These are phyloP conservation scores for Apamea crenata DNA, from an alignment of 2,888 invertebrate genomes.

Conservation along the genomic window DNA sequence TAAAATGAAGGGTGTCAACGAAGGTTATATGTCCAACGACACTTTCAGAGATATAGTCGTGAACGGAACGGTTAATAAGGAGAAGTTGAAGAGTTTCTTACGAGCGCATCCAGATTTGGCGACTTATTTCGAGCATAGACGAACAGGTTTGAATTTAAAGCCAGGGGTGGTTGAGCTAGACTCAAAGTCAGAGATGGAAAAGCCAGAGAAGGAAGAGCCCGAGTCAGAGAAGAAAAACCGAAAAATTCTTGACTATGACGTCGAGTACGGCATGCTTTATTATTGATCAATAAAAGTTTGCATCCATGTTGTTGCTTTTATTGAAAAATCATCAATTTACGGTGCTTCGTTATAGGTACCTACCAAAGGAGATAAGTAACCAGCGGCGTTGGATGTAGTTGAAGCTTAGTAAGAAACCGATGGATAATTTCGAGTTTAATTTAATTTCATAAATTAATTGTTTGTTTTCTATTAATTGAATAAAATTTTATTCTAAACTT, in stretches of 20 bases:
- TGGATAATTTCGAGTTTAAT: no score
- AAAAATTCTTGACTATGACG: constrained; percentile 74
- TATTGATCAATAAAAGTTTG: constrained; percentile 73
- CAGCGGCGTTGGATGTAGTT: not conserved
- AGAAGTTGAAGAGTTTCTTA: constrained; percentile 73
- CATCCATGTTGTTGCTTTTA: not conserved
- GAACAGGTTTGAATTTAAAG: constrained; percentile 17
- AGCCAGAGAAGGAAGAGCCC: not conserved
- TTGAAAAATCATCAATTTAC: not conserved
- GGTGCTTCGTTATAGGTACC: not conserved
- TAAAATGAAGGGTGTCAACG: constrained; percentile 75
- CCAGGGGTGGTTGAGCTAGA: not conserved
- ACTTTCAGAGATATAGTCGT: constrained; percentile 81
- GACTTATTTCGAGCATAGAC: constrained; percentile 50
- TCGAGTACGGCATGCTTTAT: constrained; percentile 83
- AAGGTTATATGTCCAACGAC: constrained; percentile 74
- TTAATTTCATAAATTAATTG: no score
- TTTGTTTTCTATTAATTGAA: no score
- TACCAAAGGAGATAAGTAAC: not conserved
- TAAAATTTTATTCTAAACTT: no score
- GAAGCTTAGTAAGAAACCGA: not conserved
- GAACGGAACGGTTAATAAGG: constrained; percentile 76
- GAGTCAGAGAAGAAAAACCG: not conserved
- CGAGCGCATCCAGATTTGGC: constrained; percentile 80
- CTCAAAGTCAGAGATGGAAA: not conserved